Evolutionary conservation across 1,140 invertebrate genomes (phyloP), one percentile per base, ranked within the genome.

Genomic region (Zaprionus inermis): DNA sequence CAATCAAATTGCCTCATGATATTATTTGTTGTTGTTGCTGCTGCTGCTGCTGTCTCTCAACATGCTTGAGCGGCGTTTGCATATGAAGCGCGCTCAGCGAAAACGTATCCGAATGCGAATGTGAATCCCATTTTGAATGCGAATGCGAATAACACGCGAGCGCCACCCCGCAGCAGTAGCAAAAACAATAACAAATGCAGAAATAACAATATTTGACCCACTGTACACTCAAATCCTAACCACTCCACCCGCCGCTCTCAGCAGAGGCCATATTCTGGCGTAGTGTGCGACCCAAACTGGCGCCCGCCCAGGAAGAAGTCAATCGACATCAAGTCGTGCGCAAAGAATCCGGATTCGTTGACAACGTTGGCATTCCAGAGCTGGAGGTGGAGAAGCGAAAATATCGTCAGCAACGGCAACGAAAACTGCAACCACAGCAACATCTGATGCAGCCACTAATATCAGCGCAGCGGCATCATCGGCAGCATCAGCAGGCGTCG

Each of bases 1-100:
- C 85, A 84, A 90, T 89, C 81, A 84, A 74, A 77, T 72, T 66
- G 75, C 76, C 60, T 69, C 60, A 72, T 73, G 66, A 83, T 76
- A 57, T 72, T 77, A 74, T 83, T 78, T 81, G 75, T 51, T 78
- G 56, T 78, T 68, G 58, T 74, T 72, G 16, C 14, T 51, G 28
- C 66, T 64, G 60, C 71, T 76, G 70, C 32, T 67, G 77, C 57
- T 76, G 64, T 36, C 70, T 78, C 71, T 71, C 70, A 63, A 65
- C 64, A 61, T 69, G 34, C 73, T 79, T 85, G 70, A 75, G 77
- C 64, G 49, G 58, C 72, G 65, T 75, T 78, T 79, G 68, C 79
- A 86, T 86, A 86, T 86, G 70, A 49, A 44, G n/a, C 38, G 22
- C 22, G 22, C 22, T 24, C 22, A 2, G 22, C 24, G 24, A 16